Base-by-base conservation (phyloP, 2,797 vertebrate genomes). In the Xiphophorus birchmanni region DNA sequence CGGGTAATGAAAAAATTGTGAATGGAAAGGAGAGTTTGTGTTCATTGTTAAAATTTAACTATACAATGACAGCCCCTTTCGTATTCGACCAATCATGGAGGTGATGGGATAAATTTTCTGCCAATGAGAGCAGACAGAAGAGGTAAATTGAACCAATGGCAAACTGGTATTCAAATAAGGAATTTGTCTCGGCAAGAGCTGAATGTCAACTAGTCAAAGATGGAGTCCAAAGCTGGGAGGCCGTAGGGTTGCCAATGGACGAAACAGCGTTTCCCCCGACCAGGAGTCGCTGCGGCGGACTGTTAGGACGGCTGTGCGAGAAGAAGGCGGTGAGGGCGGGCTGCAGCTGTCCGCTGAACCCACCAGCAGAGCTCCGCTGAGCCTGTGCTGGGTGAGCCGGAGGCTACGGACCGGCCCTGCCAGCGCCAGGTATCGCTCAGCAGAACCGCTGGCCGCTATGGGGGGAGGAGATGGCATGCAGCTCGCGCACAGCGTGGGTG, bases 171-270 rank as follows among this genome's bases (percentile, higher is more conserved):
- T 97, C 96, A 96, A 97, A 97, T 96, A 84, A 95, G 93, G 96
- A 94, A 96, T 96, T 94, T 94, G 96, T 95, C 95, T 96, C 95
- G 93, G 95, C 96, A 95, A 95, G 96, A 97, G 94, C 95, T 96
- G 97, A 97, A 98, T 98, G 97, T 98, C 97, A 98, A 97, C 96
- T 95, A 96, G 97, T 97, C 97, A 98, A 98, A 99, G 97, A 98
- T 98, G 98, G 97, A 98, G 97, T 97, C 96, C 93, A 95, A 89
- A 95, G 96, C 94, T 93, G 94, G 95, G 93, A 95, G 95, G 96
- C 97, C 97, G 97, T 95, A 96, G 96, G 96, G 87, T 95, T 95
- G 93, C 93, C 94, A 91, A 91, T 87, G 95, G 94, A 95, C 93
- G 94, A 90, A 94, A 91, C 88, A 84, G 82, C 82, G 81, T 90